Evolutionary conservation across 2,113 vertebrate genomes (phyloP).

Genomic region (Amazona vittata): DNA sequence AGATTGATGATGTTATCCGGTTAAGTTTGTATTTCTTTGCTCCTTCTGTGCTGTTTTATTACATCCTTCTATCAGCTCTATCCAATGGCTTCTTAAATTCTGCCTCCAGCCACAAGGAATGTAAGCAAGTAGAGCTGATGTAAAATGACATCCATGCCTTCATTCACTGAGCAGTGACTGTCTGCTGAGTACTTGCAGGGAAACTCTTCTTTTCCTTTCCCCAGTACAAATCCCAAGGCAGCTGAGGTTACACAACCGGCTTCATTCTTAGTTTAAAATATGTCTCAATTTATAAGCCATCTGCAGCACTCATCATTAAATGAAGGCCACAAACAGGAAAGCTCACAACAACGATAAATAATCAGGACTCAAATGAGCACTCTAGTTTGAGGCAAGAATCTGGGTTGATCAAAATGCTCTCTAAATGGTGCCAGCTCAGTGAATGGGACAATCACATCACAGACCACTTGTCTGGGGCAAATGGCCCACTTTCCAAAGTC

Average conservation of each 20-base stretch:
- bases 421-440: conserved; percentile 22
- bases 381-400: conserved; percentile 38
- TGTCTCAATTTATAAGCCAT: conserved; percentile 60
- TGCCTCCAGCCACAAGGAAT: conserved; percentile 58
- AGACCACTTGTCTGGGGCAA: conserved; percentile 41
- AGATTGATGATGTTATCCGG: conserved; percentile 1
- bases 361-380: conserved; percentile 32
- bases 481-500: conserved; percentile 10
- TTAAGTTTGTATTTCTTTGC: conserved; percentile 36
- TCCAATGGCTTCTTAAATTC: conserved; percentile 45
- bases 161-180: conserved; percentile 55
- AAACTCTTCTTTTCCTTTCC: neutral
- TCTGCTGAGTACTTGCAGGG: conserved; percentile 46
- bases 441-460: conserved; percentile 43
- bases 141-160: conserved; percentile 63
- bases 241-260: conserved; percentile 60
- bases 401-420: conserved; percentile 22
- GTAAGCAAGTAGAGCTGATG: conserved; percentile 62
- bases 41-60: conserved; percentile 48
- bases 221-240: conserved; percentile 46
- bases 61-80: conserved; percentile 20
- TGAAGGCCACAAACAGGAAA: conserved; percentile 54
- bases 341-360: conserved; percentile 41
- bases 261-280: conserved; percentile 59
- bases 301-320: conserved; percentile 55